phyloP scores from a whole-genome alignment of 2,888 invertebrate genomes.

The Mimumesa dahlbomi region DNA sequence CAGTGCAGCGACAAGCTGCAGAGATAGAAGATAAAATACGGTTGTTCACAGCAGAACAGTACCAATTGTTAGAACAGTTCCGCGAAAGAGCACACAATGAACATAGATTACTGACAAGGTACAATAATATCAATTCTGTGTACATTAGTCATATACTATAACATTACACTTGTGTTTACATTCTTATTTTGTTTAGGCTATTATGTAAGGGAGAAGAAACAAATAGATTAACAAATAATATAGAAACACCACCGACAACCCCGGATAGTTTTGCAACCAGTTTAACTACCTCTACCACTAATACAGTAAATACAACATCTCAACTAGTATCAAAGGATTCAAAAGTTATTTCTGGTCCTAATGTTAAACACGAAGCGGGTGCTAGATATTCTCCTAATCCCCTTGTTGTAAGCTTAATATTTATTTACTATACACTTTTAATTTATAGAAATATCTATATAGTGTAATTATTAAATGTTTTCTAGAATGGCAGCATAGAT shows the following conservation, averaged over 20 bases:
- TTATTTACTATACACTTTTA: too few species aligned
- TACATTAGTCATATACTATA: background rate
- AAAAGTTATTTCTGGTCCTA: conserved; percentile 49
- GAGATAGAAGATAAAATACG: conserved; percentile 89
- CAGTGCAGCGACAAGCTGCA: conserved; percentile 86
- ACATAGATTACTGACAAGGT: conserved; percentile 86
- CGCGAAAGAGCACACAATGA: conserved; percentile 88
- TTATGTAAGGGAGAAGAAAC: conserved; percentile 65
- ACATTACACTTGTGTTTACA: background rate
- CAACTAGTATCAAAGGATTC: conserved; percentile 51
- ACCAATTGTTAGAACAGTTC: conserved; percentile 87
- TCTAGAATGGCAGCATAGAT: conserved; percentile 68
- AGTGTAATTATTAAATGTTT: conserved; percentile 35
- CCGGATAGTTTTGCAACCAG: conserved; percentile 65
- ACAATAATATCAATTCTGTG: conserved; percentile 41
- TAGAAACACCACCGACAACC: conserved; percentile 65
- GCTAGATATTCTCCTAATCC: conserved; percentile 58
- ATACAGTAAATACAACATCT: conserved; percentile 58
- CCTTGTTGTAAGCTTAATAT: conserved; percentile 57
- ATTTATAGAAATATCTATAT: too few species aligned
- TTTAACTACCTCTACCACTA: conserved; percentile 65
- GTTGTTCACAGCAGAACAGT: conserved; percentile 88
- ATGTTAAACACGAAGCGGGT: conserved; percentile 60
- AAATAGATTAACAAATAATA: conserved; percentile 54
- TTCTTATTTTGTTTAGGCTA: conserved; percentile 53